A percentile compares a stretch with the other conserved stretches of the same genome.
These are phyloP conservation scores for Lophura nycthemera DNA, from an alignment of 2,113 vertebrate species.

Conservation along the genomic window DNA sequence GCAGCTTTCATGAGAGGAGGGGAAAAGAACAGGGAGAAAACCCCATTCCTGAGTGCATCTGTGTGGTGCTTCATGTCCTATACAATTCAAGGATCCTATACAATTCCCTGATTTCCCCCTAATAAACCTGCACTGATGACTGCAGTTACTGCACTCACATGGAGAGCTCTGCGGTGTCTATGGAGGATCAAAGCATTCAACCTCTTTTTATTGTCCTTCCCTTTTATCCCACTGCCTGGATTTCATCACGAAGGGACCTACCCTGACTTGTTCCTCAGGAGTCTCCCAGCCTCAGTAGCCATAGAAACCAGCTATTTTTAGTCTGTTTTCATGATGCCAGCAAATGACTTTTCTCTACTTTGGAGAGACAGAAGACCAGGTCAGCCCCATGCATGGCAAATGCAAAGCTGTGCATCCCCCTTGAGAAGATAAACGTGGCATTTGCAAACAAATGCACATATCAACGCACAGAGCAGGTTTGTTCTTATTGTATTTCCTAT, in stretches of 20 bases:
- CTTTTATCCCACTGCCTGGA: constrained; percentile 11
- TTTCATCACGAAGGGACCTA: constrained; percentile 44
- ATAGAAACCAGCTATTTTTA: constrained; percentile 84
- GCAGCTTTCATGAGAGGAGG: neutral
- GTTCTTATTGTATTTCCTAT: neutral
- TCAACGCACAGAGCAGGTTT: neutral
- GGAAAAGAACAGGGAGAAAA: neutral
- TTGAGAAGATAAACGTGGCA: neutral
- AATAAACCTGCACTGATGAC: neutral
- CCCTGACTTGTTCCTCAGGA: constrained; percentile 74
- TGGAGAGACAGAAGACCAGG: constrained; percentile 42
- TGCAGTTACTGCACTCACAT: neutral
- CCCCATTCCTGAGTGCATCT: constrained; percentile 1
- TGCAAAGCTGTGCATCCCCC: neutral
- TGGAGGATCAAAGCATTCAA: neutral
- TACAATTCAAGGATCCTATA: neutral
- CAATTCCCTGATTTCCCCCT: neutral
- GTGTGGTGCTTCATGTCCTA: neutral
- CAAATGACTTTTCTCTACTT: constrained; percentile 75
- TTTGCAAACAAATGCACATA: neutral
- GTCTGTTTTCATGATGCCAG: constrained; percentile 74
- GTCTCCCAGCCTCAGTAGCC: constrained; percentile 77
- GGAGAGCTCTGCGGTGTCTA: neutral
- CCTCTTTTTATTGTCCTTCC: neutral
- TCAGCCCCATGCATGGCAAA: constrained; percentile 26